Base-by-base conservation (phyloP, 2,888 invertebrate genomes). In the Adineta ricciae region DNA sequence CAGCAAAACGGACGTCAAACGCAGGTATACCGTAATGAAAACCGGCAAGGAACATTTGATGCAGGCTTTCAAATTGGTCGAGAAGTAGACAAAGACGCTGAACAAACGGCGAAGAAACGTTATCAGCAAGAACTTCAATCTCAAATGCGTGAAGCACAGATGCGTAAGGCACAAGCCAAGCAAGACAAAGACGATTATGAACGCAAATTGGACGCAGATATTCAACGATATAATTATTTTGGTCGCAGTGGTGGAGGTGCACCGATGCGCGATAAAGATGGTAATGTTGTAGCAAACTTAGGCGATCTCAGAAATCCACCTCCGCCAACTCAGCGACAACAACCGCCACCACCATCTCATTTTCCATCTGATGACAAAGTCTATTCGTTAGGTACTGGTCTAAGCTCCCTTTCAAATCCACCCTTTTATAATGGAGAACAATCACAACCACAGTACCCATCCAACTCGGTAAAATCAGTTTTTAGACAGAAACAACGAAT, bases 201-300 rank as follows among this genome's bases (percentile, higher is more conserved):
- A 38, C 46, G 72, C 50, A 85, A 85, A 83, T 46, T 85, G 24
- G 16, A 83, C 8, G 38, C 38, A 49, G 85, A 85, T n/a, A 83
- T 49, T 38, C 83, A 82, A 27, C 50, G 41, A 24, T 83, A 83
- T 54, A 83, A 85, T 64, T 83, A 83, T 9, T 85, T 83, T 52
- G 85, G 85, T 52, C 83, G 83, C 11, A 64, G 85, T 73, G 85
- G 85, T 38, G 85, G 83, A 19, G 85, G 85, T 14, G 85, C 85
- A 19, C 85, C 85, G 19, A 85, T 85, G 46, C 83, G 73, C 36
- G 85, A 85, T 32, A 83, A 85, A 85, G 85, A 85, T 24, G 85
- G 85, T 32, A 85, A 85, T 72, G 73, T 78, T 14, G 72, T 85
- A 19, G 85, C 85, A 19, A 83, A 85, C 64, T 73, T 85, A 32